These are phyloP conservation scores for Cryptomyrus ogoouensis DNA, from an alignment of 2,113 vertebrate genomes.

Conservation along the genomic window DNA sequence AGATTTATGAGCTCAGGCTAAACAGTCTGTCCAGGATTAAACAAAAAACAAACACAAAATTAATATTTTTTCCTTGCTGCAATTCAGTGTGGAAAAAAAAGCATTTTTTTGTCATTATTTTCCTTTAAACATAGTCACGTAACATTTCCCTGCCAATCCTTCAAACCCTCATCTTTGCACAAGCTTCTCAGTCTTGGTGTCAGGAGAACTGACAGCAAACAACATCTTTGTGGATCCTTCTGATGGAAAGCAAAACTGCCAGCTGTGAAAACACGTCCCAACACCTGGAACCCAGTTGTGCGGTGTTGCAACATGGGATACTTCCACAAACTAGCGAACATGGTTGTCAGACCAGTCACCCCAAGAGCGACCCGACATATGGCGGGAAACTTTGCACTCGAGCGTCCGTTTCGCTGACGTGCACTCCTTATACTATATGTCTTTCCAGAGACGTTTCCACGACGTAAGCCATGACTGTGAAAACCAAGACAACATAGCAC, in stretches of 20 bases:
- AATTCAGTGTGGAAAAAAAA: neutral
- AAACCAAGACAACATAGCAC: neutral
- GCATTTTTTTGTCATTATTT: neutral
- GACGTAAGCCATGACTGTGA: neutral
- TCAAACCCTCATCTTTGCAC: neutral
- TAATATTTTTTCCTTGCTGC: neutral
- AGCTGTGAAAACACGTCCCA: neutral
- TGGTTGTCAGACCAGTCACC: neutral
- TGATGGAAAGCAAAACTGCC: slow-evolving; percentile 1
- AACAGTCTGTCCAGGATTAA: neutral
- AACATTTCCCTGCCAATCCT: neutral
- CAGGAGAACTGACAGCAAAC: neutral
- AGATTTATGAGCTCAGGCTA: neutral
- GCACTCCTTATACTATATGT: neutral
- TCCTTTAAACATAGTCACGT: neutral
- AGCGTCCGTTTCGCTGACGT: neutral
- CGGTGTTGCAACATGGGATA: neutral
- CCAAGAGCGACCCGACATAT: neutral
- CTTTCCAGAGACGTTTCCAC: neutral
- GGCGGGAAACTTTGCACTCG: neutral
- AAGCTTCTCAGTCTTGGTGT: neutral
- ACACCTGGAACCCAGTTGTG: neutral
- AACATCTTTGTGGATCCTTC: slow-evolving; percentile 11
- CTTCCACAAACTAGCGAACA: neutral
- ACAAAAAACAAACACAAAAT: neutral